These are phyloP conservation scores for Typhlichthys subterraneus DNA, from an alignment of 2,797 vertebrate species.

Conservation along the genomic window DNA sequence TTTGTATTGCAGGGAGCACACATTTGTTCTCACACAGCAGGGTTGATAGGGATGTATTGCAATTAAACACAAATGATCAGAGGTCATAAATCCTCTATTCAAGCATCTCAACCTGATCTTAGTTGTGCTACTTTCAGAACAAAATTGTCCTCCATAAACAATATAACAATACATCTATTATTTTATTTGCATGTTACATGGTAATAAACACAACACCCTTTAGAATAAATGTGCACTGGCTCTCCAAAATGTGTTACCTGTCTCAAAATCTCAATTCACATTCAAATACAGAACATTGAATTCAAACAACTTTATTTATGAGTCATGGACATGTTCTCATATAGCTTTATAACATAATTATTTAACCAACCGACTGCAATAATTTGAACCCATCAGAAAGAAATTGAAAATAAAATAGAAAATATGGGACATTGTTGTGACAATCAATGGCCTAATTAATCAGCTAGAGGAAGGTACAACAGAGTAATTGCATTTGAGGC, in stretches of 20 bases:
- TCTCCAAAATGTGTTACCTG: conserved; percentile 48
- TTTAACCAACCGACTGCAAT: conserved; percentile 71
- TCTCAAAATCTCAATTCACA: conserved; percentile 66
- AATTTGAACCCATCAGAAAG: conserved; percentile 69
- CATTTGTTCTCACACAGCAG: too few relatives aligned
- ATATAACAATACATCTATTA: conserved; percentile 67
- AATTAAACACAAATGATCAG: too few relatives aligned
- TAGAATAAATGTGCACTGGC: conserved; percentile 59
- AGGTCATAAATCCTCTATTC: too few relatives aligned
- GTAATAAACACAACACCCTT: conserved; percentile 69
- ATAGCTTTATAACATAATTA: conserved; percentile 65
- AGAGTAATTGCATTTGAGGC: conserved; percentile 36
- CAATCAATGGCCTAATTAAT: too few relatives aligned
- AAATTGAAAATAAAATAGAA: conserved; percentile 55
- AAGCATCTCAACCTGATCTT: too few relatives aligned
- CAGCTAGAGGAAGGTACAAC: too few relatives aligned
- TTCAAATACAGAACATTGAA: conserved; percentile 76
- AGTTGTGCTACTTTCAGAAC: conserved; percentile 12
- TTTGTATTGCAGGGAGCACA: too few relatives aligned
- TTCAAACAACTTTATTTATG: conserved; percentile 78
- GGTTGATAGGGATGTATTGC: too few relatives aligned
- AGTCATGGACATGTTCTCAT: conserved; percentile 71
- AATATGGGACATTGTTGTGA: conserved; percentile 51
- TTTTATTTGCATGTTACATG: conserved; percentile 80
- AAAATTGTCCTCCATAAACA: conserved; percentile 52